Percentiles rank a stretch among this genome's conserved stretches.
Conservation (phyloP, 1,140 invertebrate species). For the Drosophila burlai region DNA sequence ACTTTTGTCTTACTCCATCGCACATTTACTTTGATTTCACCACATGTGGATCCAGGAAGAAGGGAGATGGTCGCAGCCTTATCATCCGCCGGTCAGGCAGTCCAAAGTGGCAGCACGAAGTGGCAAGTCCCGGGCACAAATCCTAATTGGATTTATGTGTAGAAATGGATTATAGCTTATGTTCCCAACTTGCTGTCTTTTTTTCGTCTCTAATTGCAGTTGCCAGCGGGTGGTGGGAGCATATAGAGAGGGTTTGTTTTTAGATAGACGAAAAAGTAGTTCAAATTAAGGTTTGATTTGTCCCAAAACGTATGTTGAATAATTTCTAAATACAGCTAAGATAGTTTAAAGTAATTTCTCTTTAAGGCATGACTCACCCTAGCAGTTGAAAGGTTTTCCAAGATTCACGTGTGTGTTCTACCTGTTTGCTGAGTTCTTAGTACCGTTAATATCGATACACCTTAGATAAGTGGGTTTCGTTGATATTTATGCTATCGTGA, state of each 20-base stretch:
- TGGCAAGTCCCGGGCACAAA: conserved; percentile 64
- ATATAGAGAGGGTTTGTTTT: not conserved
- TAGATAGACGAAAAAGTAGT: not conserved
- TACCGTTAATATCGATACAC: conserved; percentile 43
- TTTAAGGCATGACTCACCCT: conserved; percentile 5
- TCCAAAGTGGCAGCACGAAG: conserved; percentile 35
- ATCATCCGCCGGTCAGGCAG: conserved; percentile 62
- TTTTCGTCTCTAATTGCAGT: conserved; percentile 66
- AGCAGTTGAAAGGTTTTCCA: not conserved
- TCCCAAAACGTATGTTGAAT: not conserved
- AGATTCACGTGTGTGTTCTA: conserved; percentile 40
- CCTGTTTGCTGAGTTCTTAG: conserved; percentile 18
- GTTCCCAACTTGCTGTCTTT: conserved; percentile 50
- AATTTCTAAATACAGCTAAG: not conserved
- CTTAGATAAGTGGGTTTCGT: conserved; percentile 12
- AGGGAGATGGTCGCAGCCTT: conserved; percentile 25
- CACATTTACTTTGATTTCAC: conserved; percentile 66
- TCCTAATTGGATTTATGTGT: conserved; percentile 84
- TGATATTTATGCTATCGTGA: conserved; percentile 31
- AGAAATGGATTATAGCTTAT: conserved; percentile 79
- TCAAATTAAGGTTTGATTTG: not conserved
- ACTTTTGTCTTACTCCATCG: conserved; percentile 68
- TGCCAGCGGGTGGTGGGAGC: conserved; percentile 17
- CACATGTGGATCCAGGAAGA: conserved; percentile 27
- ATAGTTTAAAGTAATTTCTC: not conserved